These are phyloP conservation scores for Hypothenemus hampei DNA, from an alignment of 1,140 invertebrate genomes.

Conservation along the genomic window DNA sequence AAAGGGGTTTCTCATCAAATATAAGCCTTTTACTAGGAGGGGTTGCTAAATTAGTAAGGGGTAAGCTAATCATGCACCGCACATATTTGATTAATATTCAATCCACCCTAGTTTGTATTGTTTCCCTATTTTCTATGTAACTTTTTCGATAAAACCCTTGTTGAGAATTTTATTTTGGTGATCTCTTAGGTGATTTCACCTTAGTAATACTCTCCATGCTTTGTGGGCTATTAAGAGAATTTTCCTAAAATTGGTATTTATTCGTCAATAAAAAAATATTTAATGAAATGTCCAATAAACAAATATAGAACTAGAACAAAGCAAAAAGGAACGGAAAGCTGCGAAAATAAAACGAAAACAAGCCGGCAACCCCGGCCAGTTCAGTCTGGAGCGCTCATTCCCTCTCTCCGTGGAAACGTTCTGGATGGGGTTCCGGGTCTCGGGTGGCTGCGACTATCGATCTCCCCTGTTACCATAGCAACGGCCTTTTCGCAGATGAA, in stretches of 20 bases:
- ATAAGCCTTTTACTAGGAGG: slow-evolving; percentile 11
- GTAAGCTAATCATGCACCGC: slow-evolving; percentile 12
- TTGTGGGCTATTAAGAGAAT: too few species aligned
- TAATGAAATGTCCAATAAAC: too few species aligned
- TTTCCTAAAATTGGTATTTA: too few species aligned
- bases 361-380: slow-evolving; percentile 9
- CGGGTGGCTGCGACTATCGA: slow-evolving; percentile 25
- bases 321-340: background rate
- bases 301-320: too few species aligned
- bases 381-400: slow-evolving; percentile 1
- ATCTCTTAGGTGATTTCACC: too few species aligned
- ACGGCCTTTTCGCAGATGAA: slow-evolving; percentile 26
- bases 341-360: slow-evolving; percentile 10
- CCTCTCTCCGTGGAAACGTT: slow-evolving; percentile 1
- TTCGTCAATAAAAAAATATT: too few species aligned
- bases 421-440: slow-evolving; percentile 9
- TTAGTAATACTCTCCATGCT: too few species aligned
- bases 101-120: slow-evolving; percentile 16
- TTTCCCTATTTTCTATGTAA: too few species aligned
- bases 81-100: slow-evolving; percentile 17
- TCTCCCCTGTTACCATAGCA: slow-evolving; percentile 13
- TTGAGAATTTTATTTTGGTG: too few species aligned
- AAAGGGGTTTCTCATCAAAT: slow-evolving; percentile 2
- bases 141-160: too few species aligned
- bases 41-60: slow-evolving; percentile 14